Evolutionary conservation across 2,113 vertebrate genomes (phyloP), one percentile per base, ranked within the genome.

Genomic region (Petroica traversi): DNA sequence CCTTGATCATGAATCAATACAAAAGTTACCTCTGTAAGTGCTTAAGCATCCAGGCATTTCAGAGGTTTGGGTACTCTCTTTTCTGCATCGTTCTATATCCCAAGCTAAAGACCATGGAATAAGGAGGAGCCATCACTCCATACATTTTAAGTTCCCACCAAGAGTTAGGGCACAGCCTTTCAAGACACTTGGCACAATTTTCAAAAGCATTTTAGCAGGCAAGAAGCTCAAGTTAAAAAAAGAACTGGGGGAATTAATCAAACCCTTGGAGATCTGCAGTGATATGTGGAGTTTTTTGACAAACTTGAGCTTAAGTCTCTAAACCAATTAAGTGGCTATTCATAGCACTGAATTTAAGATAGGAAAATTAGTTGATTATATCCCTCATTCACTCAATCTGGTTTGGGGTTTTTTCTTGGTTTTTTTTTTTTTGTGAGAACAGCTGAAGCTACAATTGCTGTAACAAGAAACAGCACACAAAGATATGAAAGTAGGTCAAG

Each of bases 101-200:
- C 34, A 8, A 49, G 24, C 43, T 41, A 36, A 63, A 84, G 15
- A 5, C 1, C 7, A 34, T 0, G 1, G 22, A 69, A 69, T 25
- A 45, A 45, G 40, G 20, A 85, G 38, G 3, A 12, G 17, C 28
- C 28, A 40, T 28, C 6, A 34, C 20, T 71, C 6, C n/a, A 8
- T 2, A 20, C 0, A 0, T 24, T 48, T 33, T 52, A 1, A 1
- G 10, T 3, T 89, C 45, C 63, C 41, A 61, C 15, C 58, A 38
- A 19, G 20, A 68, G 4, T 7, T 40, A 15, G 2, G 13, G 8
- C 31, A 54, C 34, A 75, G 57, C 3, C 52, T 49, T 54, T 15
- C 33, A 67, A 25, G 28, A 82, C 28, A 73, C 14, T 2, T 54
- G 38, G n/a, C 25, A 81, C 4, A 52, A 45, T 33, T 74, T 74